Percentiles rank a stretch among this genome's conserved stretches.
Evolutionary conservation across 2,113 vertebrate genomes (phyloP).

Genomic region (Sialia sialis): DNA sequence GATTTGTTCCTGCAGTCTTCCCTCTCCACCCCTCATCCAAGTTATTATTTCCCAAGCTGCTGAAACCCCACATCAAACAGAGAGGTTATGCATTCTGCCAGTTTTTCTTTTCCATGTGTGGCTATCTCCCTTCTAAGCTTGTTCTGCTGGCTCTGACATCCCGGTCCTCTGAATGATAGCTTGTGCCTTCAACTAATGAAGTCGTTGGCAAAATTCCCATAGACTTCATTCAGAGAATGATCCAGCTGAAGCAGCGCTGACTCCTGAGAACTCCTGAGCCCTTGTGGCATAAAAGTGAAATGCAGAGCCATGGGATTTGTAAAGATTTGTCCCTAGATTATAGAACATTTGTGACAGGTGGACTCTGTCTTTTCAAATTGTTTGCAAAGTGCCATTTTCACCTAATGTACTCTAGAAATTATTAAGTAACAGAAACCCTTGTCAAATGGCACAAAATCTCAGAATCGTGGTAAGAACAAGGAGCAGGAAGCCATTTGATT

Average conservation of each 20-base stretch:
- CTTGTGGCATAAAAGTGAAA: neutral
- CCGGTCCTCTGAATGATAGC: neutral
- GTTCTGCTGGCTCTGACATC: neutral
- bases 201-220: neutral
- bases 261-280: neutral
- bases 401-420: neutral
- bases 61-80: neutral
- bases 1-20: neutral
- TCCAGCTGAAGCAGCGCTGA: neutral
- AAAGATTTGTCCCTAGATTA: neutral
- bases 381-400: neutral
- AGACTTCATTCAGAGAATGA: neutral
- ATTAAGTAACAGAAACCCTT: neutral
- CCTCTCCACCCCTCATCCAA: rapidly evolving
- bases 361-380: neutral
- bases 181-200: neutral
- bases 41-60: neutral
- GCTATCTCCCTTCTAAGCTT: neutral
- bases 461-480: neutral
- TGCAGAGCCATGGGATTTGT: neutral
- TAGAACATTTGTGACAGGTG: neutral
- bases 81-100: neutral
- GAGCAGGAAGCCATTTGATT: neutral
- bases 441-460: neutral
- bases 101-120: neutral